phyloP scores from a whole-genome alignment of 2,888 invertebrate genomes.

The Gastracanthus pulcherrimus region DNA sequence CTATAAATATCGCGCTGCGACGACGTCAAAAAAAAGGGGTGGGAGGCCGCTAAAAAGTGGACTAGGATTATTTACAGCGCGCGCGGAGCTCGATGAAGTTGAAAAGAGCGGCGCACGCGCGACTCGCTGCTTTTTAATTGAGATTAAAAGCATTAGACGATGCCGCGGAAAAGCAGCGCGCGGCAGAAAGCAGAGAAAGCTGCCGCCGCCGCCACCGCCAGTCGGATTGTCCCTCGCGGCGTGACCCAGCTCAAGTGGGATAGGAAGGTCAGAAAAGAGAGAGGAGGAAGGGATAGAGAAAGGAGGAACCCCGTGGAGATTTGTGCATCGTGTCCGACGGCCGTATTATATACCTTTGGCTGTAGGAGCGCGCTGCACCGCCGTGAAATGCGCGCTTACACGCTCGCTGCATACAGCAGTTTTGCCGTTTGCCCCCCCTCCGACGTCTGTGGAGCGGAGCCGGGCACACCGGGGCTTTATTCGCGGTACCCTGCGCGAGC shows the following conservation, averaged over 20 bases:
- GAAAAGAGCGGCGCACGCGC: background rate
- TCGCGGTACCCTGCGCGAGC: background rate
- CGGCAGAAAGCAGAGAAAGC: background rate
- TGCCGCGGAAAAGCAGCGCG: background rate
- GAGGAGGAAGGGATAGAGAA: background rate
- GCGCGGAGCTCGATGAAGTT: background rate
- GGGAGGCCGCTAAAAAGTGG: too few species aligned
- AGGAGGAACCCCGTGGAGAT: conserved; percentile 8
- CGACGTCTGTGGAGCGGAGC: too few species aligned
- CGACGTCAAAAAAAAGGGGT: background rate
- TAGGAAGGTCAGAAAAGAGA: background rate
- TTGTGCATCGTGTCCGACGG: conserved; percentile 23
- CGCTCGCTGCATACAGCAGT: background rate
- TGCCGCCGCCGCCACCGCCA: too few species aligned
- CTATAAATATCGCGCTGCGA: conserved; percentile 36
- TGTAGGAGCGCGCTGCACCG: too few species aligned
- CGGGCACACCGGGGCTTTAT: too few species aligned
- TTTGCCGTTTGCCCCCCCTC: background rate
- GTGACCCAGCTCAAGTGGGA: conserved; percentile 28
- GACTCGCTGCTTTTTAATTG: background rate
- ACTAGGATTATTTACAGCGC: background rate
- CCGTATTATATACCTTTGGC: too few species aligned
- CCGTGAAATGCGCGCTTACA: conserved; percentile 17
- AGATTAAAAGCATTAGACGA: background rate
- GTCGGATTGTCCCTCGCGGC: background rate